Percentiles rank a stretch among this genome's conserved stretches.
phyloP scores from a whole-genome alignment of 1,140 invertebrate species.

The Bombus haemorrhoidalis region DNA sequence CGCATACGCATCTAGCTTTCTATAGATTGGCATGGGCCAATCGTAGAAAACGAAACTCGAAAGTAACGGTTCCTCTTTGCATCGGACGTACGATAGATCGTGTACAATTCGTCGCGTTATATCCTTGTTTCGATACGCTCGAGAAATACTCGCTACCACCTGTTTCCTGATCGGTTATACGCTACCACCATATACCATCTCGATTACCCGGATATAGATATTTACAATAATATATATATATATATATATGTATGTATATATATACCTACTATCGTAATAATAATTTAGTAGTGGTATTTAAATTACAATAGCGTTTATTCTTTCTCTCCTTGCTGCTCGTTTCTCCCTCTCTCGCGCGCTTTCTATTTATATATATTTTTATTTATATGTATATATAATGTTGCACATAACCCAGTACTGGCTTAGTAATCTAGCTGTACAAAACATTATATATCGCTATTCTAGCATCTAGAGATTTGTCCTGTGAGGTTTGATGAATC shows the following conservation, averaged over 20 bases:
- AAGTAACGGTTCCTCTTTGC: neutral
- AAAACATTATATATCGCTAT: conserved; percentile 82
- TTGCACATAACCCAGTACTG: conserved; percentile 82
- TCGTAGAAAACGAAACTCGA: conserved; percentile 34
- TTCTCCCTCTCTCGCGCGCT: neutral
- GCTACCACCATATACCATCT: conserved; percentile 47
- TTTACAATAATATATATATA: conserved; percentile 76
- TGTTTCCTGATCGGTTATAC: neutral
- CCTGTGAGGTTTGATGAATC: conserved; percentile 78
- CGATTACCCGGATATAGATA: conserved; percentile 70
- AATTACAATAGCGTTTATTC: conserved; percentile 79
- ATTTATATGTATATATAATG: conserved; percentile 75
- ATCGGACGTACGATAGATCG: conserved; percentile 4
- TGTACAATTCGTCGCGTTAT: neutral
- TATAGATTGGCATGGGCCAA: conserved; percentile 19
- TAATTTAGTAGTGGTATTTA: conserved; percentile 79
- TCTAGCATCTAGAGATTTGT: conserved; percentile 81
- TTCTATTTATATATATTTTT: conserved; percentile 69
- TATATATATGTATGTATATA: neutral
- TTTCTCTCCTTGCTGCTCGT: conserved; percentile 53
- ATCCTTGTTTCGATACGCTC: neutral
- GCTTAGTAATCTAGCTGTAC: conserved; percentile 82
- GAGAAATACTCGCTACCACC: neutral
- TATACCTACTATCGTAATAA: conserved; percentile 76
- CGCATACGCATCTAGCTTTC: neutral